A percentile compares a stretch with the other conserved stretches of the same genome.
These are phyloP conservation scores for Thamnophis sirtalis DNA, from an alignment of 2,113 vertebrate species.

Conservation along the genomic window DNA sequence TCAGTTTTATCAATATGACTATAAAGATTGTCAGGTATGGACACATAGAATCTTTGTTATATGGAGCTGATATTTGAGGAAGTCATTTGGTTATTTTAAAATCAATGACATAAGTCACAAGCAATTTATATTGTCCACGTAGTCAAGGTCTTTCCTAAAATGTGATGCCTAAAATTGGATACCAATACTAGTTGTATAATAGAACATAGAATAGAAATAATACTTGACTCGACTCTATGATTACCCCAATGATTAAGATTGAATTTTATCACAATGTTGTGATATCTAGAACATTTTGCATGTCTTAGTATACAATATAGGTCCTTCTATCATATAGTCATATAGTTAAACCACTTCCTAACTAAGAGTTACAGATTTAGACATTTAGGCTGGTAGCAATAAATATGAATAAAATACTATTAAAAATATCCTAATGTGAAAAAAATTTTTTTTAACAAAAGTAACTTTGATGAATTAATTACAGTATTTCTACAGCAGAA, in stretches of 20 bases:
- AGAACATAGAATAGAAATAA: neutral
- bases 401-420: neutral
- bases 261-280: neutral
- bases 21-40: neutral
- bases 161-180: neutral
- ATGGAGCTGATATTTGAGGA: neutral
- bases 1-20: neutral
- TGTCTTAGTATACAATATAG: neutral
- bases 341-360: neutral
- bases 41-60: neutral
- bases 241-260: neutral
- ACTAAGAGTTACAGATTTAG: neutral
- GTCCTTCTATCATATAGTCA: neutral
- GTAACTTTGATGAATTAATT: neutral
- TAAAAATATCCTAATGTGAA: neutral
- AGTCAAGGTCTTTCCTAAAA: neutral
- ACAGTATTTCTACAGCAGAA: neutral
- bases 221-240: neutral
- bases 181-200: neutral
- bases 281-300: neutral
- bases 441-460: neutral
- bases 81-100: neutral
- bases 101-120: neutral
- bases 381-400: neutral
- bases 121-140: neutral